phyloP scores from a whole-genome alignment of 1,140 invertebrate species.

The Ooceraea biroi region DNA sequence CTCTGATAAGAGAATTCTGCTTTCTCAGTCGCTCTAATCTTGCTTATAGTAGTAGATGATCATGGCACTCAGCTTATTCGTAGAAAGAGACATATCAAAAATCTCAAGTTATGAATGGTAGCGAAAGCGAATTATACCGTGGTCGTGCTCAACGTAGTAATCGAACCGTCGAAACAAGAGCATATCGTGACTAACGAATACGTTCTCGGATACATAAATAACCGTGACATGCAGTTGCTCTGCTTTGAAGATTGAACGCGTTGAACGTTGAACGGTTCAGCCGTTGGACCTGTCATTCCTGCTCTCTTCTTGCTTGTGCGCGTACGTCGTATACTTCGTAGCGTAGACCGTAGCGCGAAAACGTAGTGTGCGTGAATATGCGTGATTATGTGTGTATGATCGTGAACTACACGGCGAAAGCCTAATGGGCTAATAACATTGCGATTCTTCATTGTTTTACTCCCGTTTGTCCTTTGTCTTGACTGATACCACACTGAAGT shows the following conservation, averaged over 20 bases:
- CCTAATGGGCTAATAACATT: conserved; percentile 68
- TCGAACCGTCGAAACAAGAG: not conserved
- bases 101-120: not conserved
- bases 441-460: conserved; percentile 65
- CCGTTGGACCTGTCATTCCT: not conserved
- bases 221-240: conserved; percentile 5
- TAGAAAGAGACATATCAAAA: conserved; percentile 9
- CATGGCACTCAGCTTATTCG: conserved; percentile 19
- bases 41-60: not conserved
- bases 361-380: conserved; percentile 13
- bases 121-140: not conserved
- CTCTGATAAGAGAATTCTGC: not conserved
- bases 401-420: conserved; percentile 74
- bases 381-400: conserved; percentile 17
- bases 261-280: conserved; percentile 25
- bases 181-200: not conserved
- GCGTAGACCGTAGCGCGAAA: conserved; percentile 20
- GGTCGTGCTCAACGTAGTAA: conserved; percentile 8
- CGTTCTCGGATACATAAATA: not conserved
- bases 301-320: not conserved
- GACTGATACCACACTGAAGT: conserved; percentile 1
- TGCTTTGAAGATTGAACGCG: not conserved
- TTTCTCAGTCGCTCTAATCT: not conserved
- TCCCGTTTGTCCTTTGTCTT: conserved; percentile 29
- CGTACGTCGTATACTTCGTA: conserved; percentile 13